Conservation (phyloP, 2,888 invertebrate species). For the Himalopsyche tibetana region DNA sequence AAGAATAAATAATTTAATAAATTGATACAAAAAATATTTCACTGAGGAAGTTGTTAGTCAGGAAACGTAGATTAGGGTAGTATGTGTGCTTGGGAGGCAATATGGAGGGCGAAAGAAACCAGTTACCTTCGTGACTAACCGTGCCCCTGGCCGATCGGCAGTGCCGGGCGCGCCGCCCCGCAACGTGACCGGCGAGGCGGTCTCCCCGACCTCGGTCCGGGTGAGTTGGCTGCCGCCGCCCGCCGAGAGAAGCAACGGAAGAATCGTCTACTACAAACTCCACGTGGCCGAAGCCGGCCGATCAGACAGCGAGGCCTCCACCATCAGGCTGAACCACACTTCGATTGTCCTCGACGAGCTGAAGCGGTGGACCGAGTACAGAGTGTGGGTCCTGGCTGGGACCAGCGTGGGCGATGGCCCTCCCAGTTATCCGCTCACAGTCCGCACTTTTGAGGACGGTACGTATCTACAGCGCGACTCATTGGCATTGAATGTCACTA, state of each 20-base stretch:
- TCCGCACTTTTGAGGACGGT: conserved; percentile 99
- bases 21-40: not conserved
- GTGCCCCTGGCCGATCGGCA: conserved; percentile 70
- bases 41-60: not conserved
- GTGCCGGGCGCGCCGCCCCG: conserved; percentile 98
- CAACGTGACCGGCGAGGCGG: conserved; percentile 92
- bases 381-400: conserved; percentile 97
- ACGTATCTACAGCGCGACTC: conserved; percentile 77
- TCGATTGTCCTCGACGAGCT: conserved; percentile 91
- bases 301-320: conserved; percentile 89
- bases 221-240: conserved; percentile 96
- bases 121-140: conserved; percentile 67
- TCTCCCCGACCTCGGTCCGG: conserved; percentile 91
- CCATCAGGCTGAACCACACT: conserved; percentile 87
- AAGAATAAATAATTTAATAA: not conserved
- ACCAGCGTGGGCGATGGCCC: conserved; percentile 98
- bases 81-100: not conserved
- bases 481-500: not conserved
- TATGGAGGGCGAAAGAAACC: conserved; percentile 44
- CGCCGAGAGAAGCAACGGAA: conserved; percentile 92
- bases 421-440: conserved; percentile 92
- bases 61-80: not conserved
- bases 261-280: conserved; percentile 96
- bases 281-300: conserved; percentile 90
- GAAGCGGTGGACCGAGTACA: conserved; percentile 96